Base-by-base conservation (phyloP, 2,797 vertebrate species). In the Pangasius djambal region DNA sequence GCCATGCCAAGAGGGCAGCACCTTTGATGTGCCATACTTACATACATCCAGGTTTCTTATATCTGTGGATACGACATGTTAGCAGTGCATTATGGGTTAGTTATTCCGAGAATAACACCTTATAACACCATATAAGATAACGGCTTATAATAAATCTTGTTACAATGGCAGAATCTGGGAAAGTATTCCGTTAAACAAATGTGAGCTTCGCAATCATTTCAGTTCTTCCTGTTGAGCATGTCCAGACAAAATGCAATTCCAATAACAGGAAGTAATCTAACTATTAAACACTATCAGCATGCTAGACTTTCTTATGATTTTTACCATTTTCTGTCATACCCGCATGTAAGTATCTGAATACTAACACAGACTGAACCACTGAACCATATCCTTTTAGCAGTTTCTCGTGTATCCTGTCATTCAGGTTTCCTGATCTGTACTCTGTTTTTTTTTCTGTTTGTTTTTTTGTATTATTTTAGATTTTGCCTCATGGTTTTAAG, bases 171-270 rank as follows among this genome's bases (percentile, higher is more conserved):
- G 18, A 9, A 20, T 81, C 34, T 81, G 16, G 9, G 31, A 59
- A 81, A 81, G 52, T 55, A 55, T 79, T 25, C 34, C 12, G 15
- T 63, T 25, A 61, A 83, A 83, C 57, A 83, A 83, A 83, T 83
- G 9, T 44, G 57, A 59, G 52, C 16, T 31, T 57, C 6, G 9
- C 70, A 72, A 22, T 22, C 16, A 72, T 72, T 69, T 72, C 34
- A 74, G 20, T 20, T 22, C 37, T 74, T 48, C 25, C 2, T 44
- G 55, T 57, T 59, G 7, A 81, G 52, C 52, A 59, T 79, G 50
- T 55, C 50, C 50, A 50, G 77, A 55, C 50, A 59, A 81, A 31
- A 52, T 57, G 52, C n/a, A 55, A 15, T 55, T 48, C 22, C 44
- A n/a, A 50, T 10, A 50, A 48, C 74, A 55, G 50, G 1, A 55